phyloP scores from a whole-genome alignment of 2,888 invertebrate species.

The Agrotis clavis region DNA sequence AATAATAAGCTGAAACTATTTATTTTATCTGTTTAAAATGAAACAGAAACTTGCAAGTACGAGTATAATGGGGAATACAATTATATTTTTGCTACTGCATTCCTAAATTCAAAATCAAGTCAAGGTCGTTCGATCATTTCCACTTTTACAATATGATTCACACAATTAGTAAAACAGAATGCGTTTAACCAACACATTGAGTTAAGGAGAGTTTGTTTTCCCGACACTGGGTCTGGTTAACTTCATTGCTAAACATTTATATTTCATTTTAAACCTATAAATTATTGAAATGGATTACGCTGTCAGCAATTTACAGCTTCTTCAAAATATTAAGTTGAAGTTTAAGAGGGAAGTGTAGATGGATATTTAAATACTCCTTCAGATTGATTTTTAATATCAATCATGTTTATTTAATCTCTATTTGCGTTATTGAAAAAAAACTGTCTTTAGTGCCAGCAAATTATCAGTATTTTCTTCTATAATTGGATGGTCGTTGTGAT shows the following conservation, averaged over 20 bases:
- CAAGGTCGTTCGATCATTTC: constrained; percentile 10
- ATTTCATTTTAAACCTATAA: constrained; percentile 63
- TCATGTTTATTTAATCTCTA: background rate
- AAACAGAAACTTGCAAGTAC: background rate
- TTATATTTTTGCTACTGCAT: background rate
- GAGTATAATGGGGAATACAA: background rate
- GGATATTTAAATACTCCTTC: background rate
- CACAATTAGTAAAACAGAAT: constrained; percentile 38
- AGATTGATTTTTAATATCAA: background rate
- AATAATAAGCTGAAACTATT: constrained; percentile 12
- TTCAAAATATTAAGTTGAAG: constrained; percentile 5
- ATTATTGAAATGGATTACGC: constrained; percentile 56
- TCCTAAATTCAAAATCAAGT: constrained; percentile 14
- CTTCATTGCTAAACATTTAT: constrained; percentile 62
- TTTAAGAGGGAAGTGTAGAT: background rate
- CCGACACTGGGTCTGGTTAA: constrained; percentile 64
- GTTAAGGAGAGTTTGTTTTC: constrained; percentile 65
- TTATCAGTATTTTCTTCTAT: constrained; percentile 38
- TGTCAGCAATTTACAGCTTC: constrained; percentile 14
- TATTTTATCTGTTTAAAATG: background rate
- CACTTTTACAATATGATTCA: constrained; percentile 50
- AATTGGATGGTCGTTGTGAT: constrained; percentile 31
- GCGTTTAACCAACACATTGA: constrained; percentile 37
- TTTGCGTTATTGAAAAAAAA: background rate
- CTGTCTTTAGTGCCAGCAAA: constrained; percentile 9